A percentile compares a stretch with the other conserved stretches of the same genome.
Conservation (phyloP, 2,888 invertebrate species). For the Tortrix viridana region DNA sequence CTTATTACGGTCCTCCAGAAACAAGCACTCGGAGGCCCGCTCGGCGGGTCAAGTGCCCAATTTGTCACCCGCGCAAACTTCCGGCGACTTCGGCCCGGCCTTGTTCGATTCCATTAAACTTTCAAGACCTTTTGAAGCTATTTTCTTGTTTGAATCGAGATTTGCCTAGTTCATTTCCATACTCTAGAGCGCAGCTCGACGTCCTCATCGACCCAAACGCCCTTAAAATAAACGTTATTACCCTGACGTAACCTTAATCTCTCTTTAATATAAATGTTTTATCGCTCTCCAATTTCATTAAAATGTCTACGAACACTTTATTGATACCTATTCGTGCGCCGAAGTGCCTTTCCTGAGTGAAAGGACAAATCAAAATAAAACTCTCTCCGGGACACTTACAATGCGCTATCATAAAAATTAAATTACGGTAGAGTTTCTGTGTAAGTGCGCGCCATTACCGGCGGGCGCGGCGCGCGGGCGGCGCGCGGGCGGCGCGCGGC, state of each 20-base stretch:
- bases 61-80: constrained; percentile 84
- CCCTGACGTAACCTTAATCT: constrained; percentile 3
- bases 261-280: constrained; percentile 10
- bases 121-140: constrained; percentile 82
- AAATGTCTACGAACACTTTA: constrained; percentile 26
- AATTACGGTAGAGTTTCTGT: constrained; percentile 79
- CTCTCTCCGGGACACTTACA: constrained; percentile 72
- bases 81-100: constrained; percentile 72
- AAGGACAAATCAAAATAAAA: constrained; percentile 68
- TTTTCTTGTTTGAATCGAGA: constrained; percentile 80
- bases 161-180: constrained; percentile 77
- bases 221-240: constrained; percentile 18
- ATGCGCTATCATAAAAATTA: constrained; percentile 83
- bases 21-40: constrained; percentile 77
- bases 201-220: constrained; percentile 25
- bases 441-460: constrained; percentile 79
- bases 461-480: constrained; percentile 52
- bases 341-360: constrained; percentile 53
- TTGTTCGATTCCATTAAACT: constrained; percentile 84
- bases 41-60: constrained; percentile 83
- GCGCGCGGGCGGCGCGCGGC: constrained; percentile 52
- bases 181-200: constrained; percentile 37
- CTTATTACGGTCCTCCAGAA: constrained; percentile 82
- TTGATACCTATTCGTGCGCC: constrained; percentile 31
- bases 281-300: constrained; percentile 11